A percentile compares a stretch with the other conserved stretches of the same genome.
phyloP scores from a whole-genome alignment of 2,888 invertebrate genomes.

The Prosopocoilus inquinatus region DNA sequence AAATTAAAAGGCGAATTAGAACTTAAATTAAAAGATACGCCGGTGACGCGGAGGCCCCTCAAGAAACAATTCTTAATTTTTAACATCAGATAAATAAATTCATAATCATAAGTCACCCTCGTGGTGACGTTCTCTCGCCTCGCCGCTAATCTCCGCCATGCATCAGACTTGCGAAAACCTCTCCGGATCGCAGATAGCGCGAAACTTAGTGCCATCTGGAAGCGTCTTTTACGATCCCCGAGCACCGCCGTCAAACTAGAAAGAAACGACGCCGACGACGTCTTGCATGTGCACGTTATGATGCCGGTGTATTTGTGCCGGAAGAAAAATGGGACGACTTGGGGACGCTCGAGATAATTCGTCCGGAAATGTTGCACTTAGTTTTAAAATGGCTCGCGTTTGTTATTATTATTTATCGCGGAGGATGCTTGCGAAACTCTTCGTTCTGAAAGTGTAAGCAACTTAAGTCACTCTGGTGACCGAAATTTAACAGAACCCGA shows the following conservation, averaged over 20 bases:
- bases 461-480: too few species aligned
- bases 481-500: too few species aligned
- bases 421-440: too few species aligned
- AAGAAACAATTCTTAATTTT: constrained; percentile 29
- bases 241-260: not conserved
- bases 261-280: not conserved
- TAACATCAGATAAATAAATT: constrained; percentile 26
- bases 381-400: too few species aligned
- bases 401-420: too few species aligned
- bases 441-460: too few species aligned
- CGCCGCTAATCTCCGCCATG: constrained; percentile 16
- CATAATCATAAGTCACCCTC: constrained; percentile 27
- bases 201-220: constrained; percentile 15
- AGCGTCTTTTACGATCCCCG: constrained; percentile 8
- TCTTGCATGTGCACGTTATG: not conserved
- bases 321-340: not conserved
- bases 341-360: too few species aligned
- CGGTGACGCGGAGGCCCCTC: constrained; percentile 8
- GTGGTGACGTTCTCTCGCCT: constrained; percentile 11
- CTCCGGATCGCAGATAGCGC: constrained; percentile 10
- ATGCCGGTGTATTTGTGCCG: not conserved
- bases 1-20: too few species aligned
- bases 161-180: constrained; percentile 17
- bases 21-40: constrained; percentile 27
- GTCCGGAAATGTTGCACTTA: too few species aligned